Conservation (phyloP, 1,140 invertebrate species). For the Heliothis subflexa region DNA sequence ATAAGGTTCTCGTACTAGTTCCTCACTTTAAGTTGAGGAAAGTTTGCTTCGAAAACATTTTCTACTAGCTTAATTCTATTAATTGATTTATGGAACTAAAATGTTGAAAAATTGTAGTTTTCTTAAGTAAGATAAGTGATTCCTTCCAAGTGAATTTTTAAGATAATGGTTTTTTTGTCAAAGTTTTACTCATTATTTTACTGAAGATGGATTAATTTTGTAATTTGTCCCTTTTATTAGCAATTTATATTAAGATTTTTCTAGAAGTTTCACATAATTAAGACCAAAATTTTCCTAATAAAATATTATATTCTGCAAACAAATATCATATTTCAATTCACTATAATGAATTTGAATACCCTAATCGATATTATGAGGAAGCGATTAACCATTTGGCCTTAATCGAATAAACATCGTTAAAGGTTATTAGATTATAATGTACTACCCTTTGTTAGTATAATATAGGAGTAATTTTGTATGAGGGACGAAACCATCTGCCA, state of each 20-base stretch:
- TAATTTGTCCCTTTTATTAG: too few relatives aligned
- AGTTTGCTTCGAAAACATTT: not conserved
- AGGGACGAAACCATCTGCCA: not conserved
- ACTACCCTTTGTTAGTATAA: not conserved
- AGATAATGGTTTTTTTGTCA: not conserved
- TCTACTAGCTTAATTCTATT: not conserved
- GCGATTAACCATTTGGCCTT: not conserved
- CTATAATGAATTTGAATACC: too few relatives aligned
- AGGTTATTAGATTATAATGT: not conserved
- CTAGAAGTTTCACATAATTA: too few relatives aligned
- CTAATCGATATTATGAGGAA: too few relatives aligned
- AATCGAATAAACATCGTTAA: constrained; percentile 10
- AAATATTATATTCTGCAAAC: too few relatives aligned
- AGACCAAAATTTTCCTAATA: too few relatives aligned
- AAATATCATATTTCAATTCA: too few relatives aligned
- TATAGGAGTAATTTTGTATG: not conserved
- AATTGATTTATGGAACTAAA: not conserved
- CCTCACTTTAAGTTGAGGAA: too few relatives aligned
- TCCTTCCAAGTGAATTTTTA: not conserved
- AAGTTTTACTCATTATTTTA: not conserved
- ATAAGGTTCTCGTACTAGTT: too few relatives aligned
- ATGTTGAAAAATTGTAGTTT: not conserved
- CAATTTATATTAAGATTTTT: too few relatives aligned
- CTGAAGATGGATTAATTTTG: not conserved
- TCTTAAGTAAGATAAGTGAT: not conserved